Percentiles rank a stretch among this genome's conserved stretches.
Evolutionary conservation across 37 sponge, comb jelly and placozoan genomes (phyloP).

Genomic region (Beroe ovata): DNA sequence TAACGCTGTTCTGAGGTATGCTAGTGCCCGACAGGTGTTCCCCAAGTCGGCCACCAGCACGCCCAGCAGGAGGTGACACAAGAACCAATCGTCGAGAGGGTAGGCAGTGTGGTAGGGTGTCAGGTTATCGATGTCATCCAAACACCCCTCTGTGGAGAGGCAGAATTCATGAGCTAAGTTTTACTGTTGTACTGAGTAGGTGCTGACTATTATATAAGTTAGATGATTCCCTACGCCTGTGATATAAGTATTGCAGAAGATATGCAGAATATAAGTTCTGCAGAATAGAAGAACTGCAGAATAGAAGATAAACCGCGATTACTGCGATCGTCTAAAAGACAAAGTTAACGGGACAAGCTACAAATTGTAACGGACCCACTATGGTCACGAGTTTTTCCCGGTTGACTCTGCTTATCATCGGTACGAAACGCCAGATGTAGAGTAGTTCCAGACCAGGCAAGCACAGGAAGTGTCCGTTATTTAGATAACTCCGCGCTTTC

Average conservation of each 20-base stretch:
- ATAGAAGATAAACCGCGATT: too few species aligned
- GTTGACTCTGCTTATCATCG: slow-evolving; percentile 4
- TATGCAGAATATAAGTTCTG: too few species aligned
- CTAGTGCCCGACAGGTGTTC: neutral
- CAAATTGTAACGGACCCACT: neutral
- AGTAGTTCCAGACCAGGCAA: slow-evolving; percentile 24
- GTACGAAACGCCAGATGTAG: slow-evolving; percentile 24
- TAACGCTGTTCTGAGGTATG: neutral
- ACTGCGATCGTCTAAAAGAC: too few species aligned
- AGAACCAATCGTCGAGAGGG: slow-evolving; percentile 10
- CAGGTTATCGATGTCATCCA: neutral
- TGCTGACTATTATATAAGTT: too few species aligned
- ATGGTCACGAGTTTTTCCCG: neutral
- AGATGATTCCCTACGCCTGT: too few species aligned
- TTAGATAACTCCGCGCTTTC: slow-evolving; percentile 25
- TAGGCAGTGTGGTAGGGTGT: slow-evolving; percentile 13
- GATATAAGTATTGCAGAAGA: too few species aligned
- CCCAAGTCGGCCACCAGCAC: slow-evolving; percentile 8
- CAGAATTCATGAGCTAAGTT: neutral
- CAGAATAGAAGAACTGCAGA: too few species aligned
- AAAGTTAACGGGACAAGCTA: too few species aligned
- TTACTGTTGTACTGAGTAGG: too few species aligned
- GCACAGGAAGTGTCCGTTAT: slow-evolving; percentile 29
- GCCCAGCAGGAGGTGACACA: slow-evolving; percentile 32
- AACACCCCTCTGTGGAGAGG: neutral